Evolutionary conservation across 1,140 invertebrate genomes (phyloP).

Genomic region (Colletes gigas): DNA sequence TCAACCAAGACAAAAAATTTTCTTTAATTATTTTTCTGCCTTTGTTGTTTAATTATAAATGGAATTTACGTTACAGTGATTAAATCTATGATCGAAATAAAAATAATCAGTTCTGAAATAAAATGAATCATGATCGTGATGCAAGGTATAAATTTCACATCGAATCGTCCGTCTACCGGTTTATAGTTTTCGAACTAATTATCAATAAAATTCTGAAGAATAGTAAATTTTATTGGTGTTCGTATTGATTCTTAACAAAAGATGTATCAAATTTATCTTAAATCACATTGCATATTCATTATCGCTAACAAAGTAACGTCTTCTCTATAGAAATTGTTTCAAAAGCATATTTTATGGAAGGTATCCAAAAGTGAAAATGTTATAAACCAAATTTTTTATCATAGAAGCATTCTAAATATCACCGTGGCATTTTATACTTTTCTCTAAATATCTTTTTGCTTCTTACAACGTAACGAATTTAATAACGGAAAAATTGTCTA

Average conservation of each 20-base stretch:
- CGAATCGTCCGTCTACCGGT: background rate
- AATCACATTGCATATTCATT: background rate
- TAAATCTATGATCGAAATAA: background rate
- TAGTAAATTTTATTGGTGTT: background rate
- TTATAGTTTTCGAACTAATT: background rate
- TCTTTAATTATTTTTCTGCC: background rate
- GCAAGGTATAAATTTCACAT: background rate
- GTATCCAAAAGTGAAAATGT: background rate
- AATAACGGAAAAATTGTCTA: background rate
- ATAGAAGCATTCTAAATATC: conserved; percentile 14
- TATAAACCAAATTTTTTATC: conserved; percentile 1
- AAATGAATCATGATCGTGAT: conserved; percentile 17
- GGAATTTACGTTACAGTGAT: background rate
- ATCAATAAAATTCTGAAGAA: background rate
- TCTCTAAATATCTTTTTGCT: background rate
- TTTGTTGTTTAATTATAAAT: background rate
- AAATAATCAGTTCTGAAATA: conserved; percentile 2
- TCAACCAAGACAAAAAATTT: background rate
- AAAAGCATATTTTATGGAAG: conserved; percentile 42
- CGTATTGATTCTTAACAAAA: background rate
- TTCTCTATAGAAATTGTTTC: conserved; percentile 59
- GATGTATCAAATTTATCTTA: background rate
- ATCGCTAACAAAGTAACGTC: background rate
- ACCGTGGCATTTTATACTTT: conserved; percentile 4
- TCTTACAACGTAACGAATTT: background rate